Base-by-base conservation (phyloP, 2,113 vertebrate genomes). In the Grammomys surdaster region DNA sequence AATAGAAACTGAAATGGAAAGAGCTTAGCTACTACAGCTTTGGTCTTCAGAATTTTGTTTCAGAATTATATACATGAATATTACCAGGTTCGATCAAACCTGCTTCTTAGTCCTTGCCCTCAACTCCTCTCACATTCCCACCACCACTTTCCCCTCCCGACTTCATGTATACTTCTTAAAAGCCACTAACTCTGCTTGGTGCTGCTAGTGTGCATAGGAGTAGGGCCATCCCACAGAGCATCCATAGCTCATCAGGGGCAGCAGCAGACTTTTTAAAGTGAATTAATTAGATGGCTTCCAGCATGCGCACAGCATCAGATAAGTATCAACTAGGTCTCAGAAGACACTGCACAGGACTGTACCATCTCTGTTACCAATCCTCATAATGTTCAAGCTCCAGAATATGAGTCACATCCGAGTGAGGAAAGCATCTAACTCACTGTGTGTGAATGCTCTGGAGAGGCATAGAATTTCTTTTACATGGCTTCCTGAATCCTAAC, bases 381-480 rank as follows among this genome's bases (percentile, higher is more conserved):
- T 46, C 8, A 65, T 58, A 28, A 24, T 36, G 4, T 82, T 67
- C 65, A 85, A 72, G 28, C 19, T 81, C 31, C 65, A 70, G 40
- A 85, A 88, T 67, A 26, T 72, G 43, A 76, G 24, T 40, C 82
- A 65, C 51, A 82, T 14, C 73, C 51, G 67, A n/a, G 3, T 3
- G 46, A 88, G 19, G 46, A 91, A 93, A 85, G 88, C 13, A 1
- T 90, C 90, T 80, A 69, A 84, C 63, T 95, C 69, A 86, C 20
- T 89, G 22, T 58, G 19, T 69, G 70, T 73, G 80, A 82, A 33
- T 92, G 40, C 69, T 94, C 31, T 73, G 40, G 31, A 65, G 9
- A 94, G 16, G 75, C 24, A 86, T 5, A 89, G 58, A 96, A 51
- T 75, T 96, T 93, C 81, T 56, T 58, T 84, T 78, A 78, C 54